Percentiles rank a stretch among this genome's conserved stretches.
Conservation (phyloP, 2,888 invertebrate genomes). For the Coremacera marginata region DNA sequence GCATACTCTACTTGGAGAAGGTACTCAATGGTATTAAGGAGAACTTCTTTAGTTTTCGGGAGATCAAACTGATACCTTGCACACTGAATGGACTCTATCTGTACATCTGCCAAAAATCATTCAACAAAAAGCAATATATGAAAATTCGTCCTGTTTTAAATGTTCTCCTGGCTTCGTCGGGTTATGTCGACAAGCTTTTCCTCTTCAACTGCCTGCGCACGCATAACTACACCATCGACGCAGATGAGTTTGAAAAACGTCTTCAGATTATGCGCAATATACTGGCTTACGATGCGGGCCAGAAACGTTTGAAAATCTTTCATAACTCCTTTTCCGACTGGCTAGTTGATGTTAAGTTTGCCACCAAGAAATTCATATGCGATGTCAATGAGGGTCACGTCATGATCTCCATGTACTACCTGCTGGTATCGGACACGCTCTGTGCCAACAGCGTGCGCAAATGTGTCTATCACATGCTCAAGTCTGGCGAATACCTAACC, state of each 20-base stretch:
- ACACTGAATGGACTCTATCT: conserved; percentile 94
- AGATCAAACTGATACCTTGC: conserved; percentile 94
- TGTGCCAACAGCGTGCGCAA: conserved; percentile 82
- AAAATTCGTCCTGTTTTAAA: conserved; percentile 89
- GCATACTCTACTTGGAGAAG: conserved; percentile 88
- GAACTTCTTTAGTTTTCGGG: conserved; percentile 90
- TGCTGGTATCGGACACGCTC: conserved; percentile 77
- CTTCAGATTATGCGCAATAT: conserved; percentile 79
- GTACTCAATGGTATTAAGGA: conserved; percentile 93
- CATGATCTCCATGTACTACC: conserved; percentile 87
- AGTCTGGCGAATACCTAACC: conserved; percentile 75
- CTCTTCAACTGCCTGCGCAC: conserved; percentile 86
- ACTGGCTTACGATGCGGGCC: conserved; percentile 63
- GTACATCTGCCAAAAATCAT: conserved; percentile 94
- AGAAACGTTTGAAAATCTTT: conserved; percentile 75
- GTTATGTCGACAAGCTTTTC: conserved; percentile 85
- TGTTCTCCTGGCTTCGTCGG: conserved; percentile 87
- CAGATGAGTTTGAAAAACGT: conserved; percentile 85
- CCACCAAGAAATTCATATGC: conserved; percentile 94
- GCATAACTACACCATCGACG: conserved; percentile 81
- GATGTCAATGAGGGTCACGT: conserved; percentile 89
- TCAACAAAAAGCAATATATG: conserved; percentile 88
- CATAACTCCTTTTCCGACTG: conserved; percentile 96
- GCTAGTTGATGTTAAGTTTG: conserved; percentile 97
- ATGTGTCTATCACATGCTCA: conserved; percentile 78